Conservation (phyloP, 1,140 invertebrate species). For the Drosophila setifemur region DNA sequence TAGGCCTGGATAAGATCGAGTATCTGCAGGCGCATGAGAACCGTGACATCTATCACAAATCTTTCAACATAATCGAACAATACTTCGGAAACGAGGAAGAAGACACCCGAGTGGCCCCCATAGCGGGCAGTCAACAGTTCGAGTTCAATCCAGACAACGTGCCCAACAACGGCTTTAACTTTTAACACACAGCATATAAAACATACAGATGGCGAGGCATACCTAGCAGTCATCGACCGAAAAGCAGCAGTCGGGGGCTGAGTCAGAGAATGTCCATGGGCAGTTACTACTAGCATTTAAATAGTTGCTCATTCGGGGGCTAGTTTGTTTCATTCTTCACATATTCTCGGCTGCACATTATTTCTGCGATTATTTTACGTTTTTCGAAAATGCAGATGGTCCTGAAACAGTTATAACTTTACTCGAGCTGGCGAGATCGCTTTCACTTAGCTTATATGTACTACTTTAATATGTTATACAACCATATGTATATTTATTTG, state of each 20-base stretch:
- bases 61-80: slow-evolving; percentile 97
- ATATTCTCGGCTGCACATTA: slow-evolving; percentile 3
- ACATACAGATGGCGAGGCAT: slow-evolving; percentile 7
- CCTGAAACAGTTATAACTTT: slow-evolving; percentile 46
- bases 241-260: neutral
- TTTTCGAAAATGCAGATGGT: slow-evolving; percentile 44
- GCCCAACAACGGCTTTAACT: slow-evolving; percentile 90
- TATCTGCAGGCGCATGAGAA: slow-evolving; percentile 98
- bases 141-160: slow-evolving; percentile 88
- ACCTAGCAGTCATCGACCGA: neutral
- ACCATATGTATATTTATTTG: slow-evolving; percentile 33
- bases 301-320: slow-evolving; percentile 27
- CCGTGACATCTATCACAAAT: slow-evolving; percentile 97
- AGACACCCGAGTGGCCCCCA: slow-evolving; percentile 91
- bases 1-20: slow-evolving; percentile 98
- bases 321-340: neutral
- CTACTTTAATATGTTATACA: slow-evolving; percentile 21
- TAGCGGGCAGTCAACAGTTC: slow-evolving; percentile 90
- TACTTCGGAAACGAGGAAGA: slow-evolving; percentile 97
- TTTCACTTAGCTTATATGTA: slow-evolving; percentile 19
- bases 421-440: slow-evolving; percentile 28
- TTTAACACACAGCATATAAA: slow-evolving; percentile 83
- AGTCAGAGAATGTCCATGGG: slow-evolving; percentile 26
- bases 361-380: slow-evolving; percentile 31
- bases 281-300: slow-evolving; percentile 74